These are phyloP conservation scores for Bos javanicus DNA, from an alignment of 2,113 vertebrate genomes.

Conservation along the genomic window DNA sequence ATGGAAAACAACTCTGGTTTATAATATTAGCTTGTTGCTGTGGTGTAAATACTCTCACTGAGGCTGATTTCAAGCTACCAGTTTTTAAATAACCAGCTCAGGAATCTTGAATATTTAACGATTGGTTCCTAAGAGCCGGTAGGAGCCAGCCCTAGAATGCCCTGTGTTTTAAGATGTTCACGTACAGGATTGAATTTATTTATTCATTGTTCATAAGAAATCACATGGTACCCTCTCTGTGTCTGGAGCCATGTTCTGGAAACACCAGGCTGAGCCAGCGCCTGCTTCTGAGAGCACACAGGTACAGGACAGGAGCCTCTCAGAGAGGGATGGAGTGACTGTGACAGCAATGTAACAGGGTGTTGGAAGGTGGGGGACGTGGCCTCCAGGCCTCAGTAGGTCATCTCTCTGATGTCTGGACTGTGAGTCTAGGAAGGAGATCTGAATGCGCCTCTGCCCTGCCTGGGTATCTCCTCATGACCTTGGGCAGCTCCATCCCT, in stretches of 20 bases:
- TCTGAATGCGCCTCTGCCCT: not conserved
- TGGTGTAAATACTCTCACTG: not conserved
- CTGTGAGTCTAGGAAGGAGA: not conserved
- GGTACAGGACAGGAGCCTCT: not conserved
- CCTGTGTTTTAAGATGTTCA: not conserved
- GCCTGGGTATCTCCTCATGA: not conserved
- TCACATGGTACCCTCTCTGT: not conserved
- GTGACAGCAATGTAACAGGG: not conserved
- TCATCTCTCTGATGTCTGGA: not conserved
- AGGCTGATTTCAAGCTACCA: not conserved
- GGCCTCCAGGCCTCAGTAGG: not conserved
- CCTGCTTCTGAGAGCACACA: not conserved
- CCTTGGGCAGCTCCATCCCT: not conserved
- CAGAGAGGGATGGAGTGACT: not conserved
- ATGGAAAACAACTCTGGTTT: not conserved
- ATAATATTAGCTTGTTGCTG: not conserved
- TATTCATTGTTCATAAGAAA: not conserved
- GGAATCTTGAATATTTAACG: not conserved
- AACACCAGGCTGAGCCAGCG: not conserved
- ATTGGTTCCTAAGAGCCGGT: not conserved
- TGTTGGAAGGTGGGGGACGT: fast-evolving
- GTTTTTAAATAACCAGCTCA: not conserved
- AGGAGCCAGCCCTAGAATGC: not conserved
- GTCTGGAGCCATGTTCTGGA: not conserved
- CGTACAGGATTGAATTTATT: not conserved